These are phyloP conservation scores for Percina caprodes DNA, from an alignment of 2,113 vertebrate species.

Conservation along the genomic window DNA sequence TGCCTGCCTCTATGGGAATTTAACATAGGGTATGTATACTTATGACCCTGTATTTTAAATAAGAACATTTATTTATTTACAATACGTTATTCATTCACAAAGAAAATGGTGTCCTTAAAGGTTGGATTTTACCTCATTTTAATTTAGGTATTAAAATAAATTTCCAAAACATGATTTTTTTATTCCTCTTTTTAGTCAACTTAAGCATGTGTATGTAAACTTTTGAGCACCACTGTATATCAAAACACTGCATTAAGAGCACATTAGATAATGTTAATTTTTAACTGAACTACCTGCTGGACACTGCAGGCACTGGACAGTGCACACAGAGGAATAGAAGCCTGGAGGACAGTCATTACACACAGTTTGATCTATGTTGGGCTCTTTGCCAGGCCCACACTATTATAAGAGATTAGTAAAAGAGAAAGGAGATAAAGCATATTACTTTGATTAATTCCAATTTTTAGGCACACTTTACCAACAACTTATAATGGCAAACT, in stretches of 20 bases:
- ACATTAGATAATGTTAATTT: neutral
- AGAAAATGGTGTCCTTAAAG: too few relatives aligned
- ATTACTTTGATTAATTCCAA: neutral
- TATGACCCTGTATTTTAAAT: too few relatives aligned
- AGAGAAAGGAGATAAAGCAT: neutral
- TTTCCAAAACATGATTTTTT: too few relatives aligned
- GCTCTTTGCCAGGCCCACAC: conserved; percentile 83
- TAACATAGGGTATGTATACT: too few relatives aligned
- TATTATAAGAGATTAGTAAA: conserved; percentile 30
- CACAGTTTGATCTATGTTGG: conserved; percentile 64
- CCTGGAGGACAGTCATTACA: conserved; percentile 79
- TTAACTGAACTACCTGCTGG: conserved; percentile 82
- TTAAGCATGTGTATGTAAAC: too few relatives aligned
- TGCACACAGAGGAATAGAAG: conserved; percentile 76
- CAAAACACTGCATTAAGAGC: neutral
- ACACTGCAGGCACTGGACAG: conserved; percentile 79
- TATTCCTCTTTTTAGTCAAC: too few relatives aligned
- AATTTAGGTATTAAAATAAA: too few relatives aligned
- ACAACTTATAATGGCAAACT: neutral
- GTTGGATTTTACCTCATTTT: too few relatives aligned
- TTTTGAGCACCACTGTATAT: too few relatives aligned
- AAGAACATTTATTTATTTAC: too few relatives aligned
- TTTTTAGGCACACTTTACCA: neutral
- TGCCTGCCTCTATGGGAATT: too few relatives aligned
- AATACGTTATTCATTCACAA: too few relatives aligned